phyloP scores from a whole-genome alignment of 2,797 vertebrate genomes.

The Tragopan temminckii region DNA sequence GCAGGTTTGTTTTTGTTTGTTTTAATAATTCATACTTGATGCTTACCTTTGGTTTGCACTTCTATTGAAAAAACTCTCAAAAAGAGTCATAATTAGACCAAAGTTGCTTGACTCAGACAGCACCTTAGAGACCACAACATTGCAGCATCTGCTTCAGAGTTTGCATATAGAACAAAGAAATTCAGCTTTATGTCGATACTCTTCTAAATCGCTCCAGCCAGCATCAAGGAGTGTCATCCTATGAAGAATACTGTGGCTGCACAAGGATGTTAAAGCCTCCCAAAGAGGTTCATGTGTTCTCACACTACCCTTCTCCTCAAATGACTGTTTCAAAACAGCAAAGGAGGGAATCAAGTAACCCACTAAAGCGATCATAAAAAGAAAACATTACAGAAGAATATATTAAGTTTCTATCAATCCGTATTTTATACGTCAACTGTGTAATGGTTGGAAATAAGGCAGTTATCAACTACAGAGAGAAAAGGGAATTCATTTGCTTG shows the following conservation, averaged over 20 bases:
- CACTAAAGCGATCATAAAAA: background rate
- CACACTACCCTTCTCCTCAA: background rate
- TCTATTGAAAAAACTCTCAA: background rate
- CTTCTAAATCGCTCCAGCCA: background rate
- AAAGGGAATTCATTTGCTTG: background rate
- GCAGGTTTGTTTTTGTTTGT: too few species aligned
- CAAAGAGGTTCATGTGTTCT: fast-evolving
- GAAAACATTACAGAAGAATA: background rate
- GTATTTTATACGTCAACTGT: background rate
- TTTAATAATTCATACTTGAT: background rate
- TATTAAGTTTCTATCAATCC: background rate
- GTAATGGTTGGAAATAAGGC: background rate
- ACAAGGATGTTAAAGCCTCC: background rate
- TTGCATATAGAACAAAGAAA: background rate
- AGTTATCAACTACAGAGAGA: background rate
- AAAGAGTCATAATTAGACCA: background rate
- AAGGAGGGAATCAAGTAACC: background rate
- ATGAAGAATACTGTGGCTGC: fast-evolving
- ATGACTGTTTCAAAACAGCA: background rate
- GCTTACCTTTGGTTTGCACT: background rate
- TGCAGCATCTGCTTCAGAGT: background rate
- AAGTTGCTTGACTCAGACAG: background rate
- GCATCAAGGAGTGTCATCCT: background rate
- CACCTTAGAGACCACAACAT: background rate
- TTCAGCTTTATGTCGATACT: fast-evolving